These are phyloP conservation scores for Sitta europaea DNA, from an alignment of 2,113 vertebrate genomes.

Conservation along the genomic window DNA sequence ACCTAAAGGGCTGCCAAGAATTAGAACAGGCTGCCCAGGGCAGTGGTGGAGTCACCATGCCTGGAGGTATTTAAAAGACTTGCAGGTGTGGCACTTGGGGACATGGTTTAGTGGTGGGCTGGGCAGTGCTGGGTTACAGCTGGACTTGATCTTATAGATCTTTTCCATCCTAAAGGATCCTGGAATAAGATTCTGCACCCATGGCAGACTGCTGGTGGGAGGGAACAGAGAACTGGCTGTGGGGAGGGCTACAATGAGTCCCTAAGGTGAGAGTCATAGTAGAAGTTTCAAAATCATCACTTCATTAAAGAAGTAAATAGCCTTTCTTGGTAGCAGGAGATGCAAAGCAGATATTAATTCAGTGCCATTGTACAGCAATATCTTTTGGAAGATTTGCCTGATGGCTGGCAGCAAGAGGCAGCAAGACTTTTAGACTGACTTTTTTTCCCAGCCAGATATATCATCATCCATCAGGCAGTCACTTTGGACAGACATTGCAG, in stretches of 20 bases:
- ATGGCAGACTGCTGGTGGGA: background rate
- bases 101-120: background rate
- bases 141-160: background rate
- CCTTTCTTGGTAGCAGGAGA: background rate
- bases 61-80: background rate
- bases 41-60: background rate
- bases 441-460: background rate
- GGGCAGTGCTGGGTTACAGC: background rate
- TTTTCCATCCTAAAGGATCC: background rate
- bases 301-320: background rate
- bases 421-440: conserved; percentile 2
- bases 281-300: background rate
- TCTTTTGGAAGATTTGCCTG: conserved; percentile 30
- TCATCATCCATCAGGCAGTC: conserved; percentile 39
- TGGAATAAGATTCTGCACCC: background rate
- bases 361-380: background rate
- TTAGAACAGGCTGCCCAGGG: background rate
- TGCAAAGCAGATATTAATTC: background rate
- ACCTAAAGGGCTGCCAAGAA: background rate
- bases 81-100: background rate
- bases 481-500: conserved; percentile 48
- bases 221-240: background rate
- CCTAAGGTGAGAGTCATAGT: background rate
- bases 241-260: background rate
- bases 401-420: conserved; percentile 32